Base-by-base conservation (phyloP, 2,113 vertebrate genomes). In the Mus spicilegus region DNA sequence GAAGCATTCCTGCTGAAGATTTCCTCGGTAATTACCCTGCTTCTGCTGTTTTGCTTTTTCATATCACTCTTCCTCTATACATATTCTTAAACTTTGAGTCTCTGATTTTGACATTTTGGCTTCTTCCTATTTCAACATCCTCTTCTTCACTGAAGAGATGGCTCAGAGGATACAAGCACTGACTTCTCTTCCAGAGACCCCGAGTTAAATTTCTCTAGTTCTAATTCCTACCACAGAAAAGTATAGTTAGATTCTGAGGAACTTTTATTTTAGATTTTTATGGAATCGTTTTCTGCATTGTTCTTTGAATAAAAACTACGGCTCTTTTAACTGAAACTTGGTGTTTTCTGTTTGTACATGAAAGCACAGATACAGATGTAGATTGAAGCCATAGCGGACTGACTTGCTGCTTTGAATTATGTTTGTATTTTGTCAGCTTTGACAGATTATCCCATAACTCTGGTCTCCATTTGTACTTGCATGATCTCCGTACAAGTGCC, bases 371-470 rank as follows among this genome's bases (percentile, higher is more conserved):
- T 28, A 46, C 13, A 19, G 2, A 13, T 69, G 0, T 11, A 16
- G 33, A 17, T 39, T 12, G 20, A 51, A 84, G 20, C 73, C 17
- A 3, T 36, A 69, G 13, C 46, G 8, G 1, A 76, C 12, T 76
- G 10, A 76, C 39, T 76, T 76, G 73, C 22, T 46, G 54, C 24
- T 80, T 88, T 77, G 72, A 77, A 49, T 46, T 49, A 39, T 69
- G 2, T 63, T 75, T 93, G 22, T 46, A 12, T 67, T 0, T 49
- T 76, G 65, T 7, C 63, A 94, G 17, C 1, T 78, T 87, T 46
- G 30, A 30, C 1, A 78, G 51, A 36, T 20, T n/a, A 36, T 28
- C 0, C 0, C 0, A 36, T 5, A 13, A 69, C 4, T 42, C 49
- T 58, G 12, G 19, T 36, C 0, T 84, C 30, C 20, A 76, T 58